Conservation (phyloP, 2,797 vertebrate species). For the Vultur gryphus region DNA sequence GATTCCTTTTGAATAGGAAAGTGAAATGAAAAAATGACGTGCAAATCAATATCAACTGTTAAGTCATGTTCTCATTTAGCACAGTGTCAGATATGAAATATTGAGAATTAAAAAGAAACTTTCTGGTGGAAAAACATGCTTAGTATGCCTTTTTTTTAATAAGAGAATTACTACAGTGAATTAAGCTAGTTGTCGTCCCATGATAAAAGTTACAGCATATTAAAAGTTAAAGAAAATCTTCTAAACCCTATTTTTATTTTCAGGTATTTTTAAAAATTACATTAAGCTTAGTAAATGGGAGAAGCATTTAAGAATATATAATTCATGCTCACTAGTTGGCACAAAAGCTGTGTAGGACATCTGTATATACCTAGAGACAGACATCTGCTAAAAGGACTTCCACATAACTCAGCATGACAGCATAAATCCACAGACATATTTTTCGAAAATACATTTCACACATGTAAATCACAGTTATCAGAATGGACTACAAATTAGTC, state of each 20-base stretch:
- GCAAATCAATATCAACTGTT: slow-evolving; percentile 52
- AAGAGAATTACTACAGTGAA: background rate
- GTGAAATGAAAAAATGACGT: slow-evolving; percentile 51
- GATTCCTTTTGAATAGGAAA: slow-evolving; percentile 49
- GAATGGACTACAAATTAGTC: background rate
- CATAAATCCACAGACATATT: background rate
- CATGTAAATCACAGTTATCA: background rate
- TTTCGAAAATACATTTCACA: background rate
- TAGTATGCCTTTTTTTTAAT: background rate
- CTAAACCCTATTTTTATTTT: background rate
- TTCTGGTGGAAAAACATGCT: background rate
- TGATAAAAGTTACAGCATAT: background rate
- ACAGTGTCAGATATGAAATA: background rate
- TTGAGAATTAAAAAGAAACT: background rate
- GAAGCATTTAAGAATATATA: background rate
- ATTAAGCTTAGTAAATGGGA: background rate
- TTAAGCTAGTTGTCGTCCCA: background rate
- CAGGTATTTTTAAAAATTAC: background rate
- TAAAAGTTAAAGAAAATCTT: background rate
- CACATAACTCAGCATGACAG: background rate
- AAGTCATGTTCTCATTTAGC: slow-evolving; percentile 32
- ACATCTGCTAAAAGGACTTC: background rate
- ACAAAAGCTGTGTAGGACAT: background rate
- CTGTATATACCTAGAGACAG: background rate
- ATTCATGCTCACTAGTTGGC: background rate